phyloP scores from a whole-genome alignment of 1,140 invertebrate genomes.

The Venustaconcha ellipsiformis region DNA sequence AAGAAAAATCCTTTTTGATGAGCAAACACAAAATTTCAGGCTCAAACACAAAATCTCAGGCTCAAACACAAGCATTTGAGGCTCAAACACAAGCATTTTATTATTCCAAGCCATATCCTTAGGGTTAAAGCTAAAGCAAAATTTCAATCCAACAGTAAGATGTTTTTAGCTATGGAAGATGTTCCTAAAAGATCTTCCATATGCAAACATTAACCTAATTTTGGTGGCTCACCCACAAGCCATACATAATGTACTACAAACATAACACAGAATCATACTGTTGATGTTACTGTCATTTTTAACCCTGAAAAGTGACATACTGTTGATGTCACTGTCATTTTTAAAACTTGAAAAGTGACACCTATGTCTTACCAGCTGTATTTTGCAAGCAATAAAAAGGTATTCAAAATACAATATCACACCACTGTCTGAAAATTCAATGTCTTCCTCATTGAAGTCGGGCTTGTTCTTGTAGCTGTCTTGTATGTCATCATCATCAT shows the following conservation, averaged over 20 bases:
- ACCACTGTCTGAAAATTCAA: constrained; percentile 44
- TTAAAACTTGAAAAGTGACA: not conserved
- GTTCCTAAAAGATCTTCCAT: too few relatives aligned
- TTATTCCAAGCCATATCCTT: too few relatives aligned
- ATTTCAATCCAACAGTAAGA: too few relatives aligned
- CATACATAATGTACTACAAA: not conserved
- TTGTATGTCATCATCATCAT: constrained; percentile 28
- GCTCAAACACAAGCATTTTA: too few relatives aligned
- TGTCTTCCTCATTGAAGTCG: constrained; percentile 33
- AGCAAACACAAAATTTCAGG: too few relatives aligned
- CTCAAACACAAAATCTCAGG: too few relatives aligned
- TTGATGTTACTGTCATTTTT: not conserved
- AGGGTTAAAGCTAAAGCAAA: too few relatives aligned
- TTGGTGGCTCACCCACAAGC: not conserved
- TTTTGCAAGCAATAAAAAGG: not conserved
- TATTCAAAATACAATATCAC: not conserved
- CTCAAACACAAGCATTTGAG: too few relatives aligned
- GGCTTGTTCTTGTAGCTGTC: constrained; percentile 21
- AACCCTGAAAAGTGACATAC: not conserved
- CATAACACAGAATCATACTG: not conserved
- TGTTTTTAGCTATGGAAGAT: too few relatives aligned
- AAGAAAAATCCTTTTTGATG: too few relatives aligned
- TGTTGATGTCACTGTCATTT: not conserved
- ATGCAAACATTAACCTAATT: not conserved
- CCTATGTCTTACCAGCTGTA: not conserved